A percentile compares a stretch with the other conserved stretches of the same genome.
Conservation (phyloP, 2,888 invertebrate species). For the Sinelater perroti region DNA sequence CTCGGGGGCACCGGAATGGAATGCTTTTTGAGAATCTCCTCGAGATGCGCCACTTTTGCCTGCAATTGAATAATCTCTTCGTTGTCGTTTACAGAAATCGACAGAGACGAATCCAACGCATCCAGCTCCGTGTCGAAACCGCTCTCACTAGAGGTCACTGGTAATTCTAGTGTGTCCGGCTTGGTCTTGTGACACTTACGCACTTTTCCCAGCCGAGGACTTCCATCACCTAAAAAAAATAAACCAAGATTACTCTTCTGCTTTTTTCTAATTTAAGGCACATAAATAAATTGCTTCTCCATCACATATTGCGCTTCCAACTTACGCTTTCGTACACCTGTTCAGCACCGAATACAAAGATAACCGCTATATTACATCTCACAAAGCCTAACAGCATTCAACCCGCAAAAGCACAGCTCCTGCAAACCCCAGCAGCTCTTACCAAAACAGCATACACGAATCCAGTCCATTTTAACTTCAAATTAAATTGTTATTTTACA, state of each 20-base stretch:
- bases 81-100: slow-evolving; percentile 48
- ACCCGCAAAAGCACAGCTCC: no score
- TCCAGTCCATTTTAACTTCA: no score
- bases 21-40: slow-evolving; percentile 56
- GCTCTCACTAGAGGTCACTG: slow-evolving; percentile 57
- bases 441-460: no score
- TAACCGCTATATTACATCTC: no score
- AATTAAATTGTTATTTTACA: no score
- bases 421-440: no score
- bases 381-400: no score
- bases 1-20: slow-evolving; percentile 52
- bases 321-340: no score
- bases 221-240: slow-evolving; percentile 60
- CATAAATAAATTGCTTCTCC: background rate
- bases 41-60: slow-evolving; percentile 57
- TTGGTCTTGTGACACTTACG: slow-evolving; percentile 64
- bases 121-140: slow-evolving; percentile 60
- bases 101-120: slow-evolving; percentile 53
- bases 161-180: slow-evolving; percentile 58
- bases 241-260: background rate
- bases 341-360: no score
- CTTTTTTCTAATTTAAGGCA: background rate
- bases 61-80: slow-evolving; percentile 49
- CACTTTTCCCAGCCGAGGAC: slow-evolving; percentile 68
- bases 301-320: no score